Percentiles rank a stretch among this genome's conserved stretches.
Evolutionary conservation across 2,888 invertebrate species (phyloP).

Genomic region (Phalera bucephala): DNA sequence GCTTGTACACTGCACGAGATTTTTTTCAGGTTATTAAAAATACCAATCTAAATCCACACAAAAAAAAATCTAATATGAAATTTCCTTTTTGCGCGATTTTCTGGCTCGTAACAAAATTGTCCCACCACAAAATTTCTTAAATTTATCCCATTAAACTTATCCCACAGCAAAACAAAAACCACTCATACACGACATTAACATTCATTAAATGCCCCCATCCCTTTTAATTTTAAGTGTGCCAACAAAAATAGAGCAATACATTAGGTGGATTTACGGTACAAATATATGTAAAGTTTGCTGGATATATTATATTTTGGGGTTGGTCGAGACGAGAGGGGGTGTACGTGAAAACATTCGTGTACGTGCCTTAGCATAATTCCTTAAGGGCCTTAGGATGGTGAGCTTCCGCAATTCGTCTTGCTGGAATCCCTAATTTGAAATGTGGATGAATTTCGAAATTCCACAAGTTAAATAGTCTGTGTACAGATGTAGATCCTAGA

Average conservation of each 20-base stretch:
- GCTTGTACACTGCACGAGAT: too few relatives aligned
- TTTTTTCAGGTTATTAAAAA: too few relatives aligned
- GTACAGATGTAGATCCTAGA: slow-evolving; percentile 4
- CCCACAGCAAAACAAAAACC: slow-evolving; percentile 40
- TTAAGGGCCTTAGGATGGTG: slow-evolving; percentile 70
- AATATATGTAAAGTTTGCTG: slow-evolving; percentile 83
- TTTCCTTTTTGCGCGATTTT: too few relatives aligned
- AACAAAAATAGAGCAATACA: slow-evolving; percentile 82
- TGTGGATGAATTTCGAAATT: slow-evolving; percentile 73
- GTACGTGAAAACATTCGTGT: slow-evolving; percentile 79
- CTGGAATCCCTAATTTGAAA: slow-evolving; percentile 82
- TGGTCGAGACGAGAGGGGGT: slow-evolving; percentile 71
- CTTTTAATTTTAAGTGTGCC: slow-evolving; percentile 72
- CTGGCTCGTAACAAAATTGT: too few relatives aligned
- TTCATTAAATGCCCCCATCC: slow-evolving; percentile 76
- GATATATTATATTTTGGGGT: slow-evolving; percentile 82
- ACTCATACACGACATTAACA: slow-evolving; percentile 69
- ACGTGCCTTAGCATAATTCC: slow-evolving; percentile 82
- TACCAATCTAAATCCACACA: too few relatives aligned
- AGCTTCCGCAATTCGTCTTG: slow-evolving; percentile 79
- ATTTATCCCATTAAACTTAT: slow-evolving; percentile 33
- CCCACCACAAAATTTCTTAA: too few relatives aligned
- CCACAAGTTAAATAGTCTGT: slow-evolving; percentile 42
- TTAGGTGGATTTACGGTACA: slow-evolving; percentile 82
- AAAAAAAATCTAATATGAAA: too few relatives aligned